These are phyloP conservation scores for Amiota communis DNA, from an alignment of 2,888 invertebrate genomes.

Conservation along the genomic window DNA sequence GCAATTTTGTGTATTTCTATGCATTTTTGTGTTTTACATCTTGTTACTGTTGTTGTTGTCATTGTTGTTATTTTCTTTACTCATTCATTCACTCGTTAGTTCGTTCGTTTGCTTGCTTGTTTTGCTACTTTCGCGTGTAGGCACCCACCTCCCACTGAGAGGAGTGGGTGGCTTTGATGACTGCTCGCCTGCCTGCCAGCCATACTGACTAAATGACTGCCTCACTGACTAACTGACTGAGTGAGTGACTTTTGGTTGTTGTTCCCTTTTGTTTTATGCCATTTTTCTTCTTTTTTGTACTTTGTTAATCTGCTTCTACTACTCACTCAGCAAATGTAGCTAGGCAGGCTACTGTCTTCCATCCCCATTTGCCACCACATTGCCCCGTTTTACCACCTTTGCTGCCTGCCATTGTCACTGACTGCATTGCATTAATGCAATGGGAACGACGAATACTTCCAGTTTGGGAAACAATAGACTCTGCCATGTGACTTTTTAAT, in stretches of 20 bases:
- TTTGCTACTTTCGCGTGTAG: constrained; percentile 14
- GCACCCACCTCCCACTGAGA: not conserved
- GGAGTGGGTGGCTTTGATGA: too few species aligned
- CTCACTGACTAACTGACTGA: constrained; percentile 4
- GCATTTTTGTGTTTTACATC: constrained; percentile 65
- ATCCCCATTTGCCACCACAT: too few species aligned
- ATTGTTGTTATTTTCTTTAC: constrained; percentile 16
- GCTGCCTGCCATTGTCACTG: not conserved
- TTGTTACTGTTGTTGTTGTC: constrained; percentile 16
- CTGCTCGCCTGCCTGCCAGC: not conserved
- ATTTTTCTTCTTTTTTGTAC: constrained; percentile 43
- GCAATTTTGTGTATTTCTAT: constrained; percentile 66
- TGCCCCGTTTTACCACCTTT: too few species aligned
- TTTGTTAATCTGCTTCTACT: not conserved
- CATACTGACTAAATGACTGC: constrained; percentile 12
- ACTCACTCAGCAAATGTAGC: constrained; percentile 16
- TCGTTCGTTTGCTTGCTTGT: not conserved
- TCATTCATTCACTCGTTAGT: constrained; percentile 9
- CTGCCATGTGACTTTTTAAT: constrained; percentile 33
- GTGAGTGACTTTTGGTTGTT: not conserved
- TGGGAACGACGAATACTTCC: constrained; percentile 43
- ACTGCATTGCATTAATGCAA: constrained; percentile 33
- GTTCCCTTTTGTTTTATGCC: constrained; percentile 44
- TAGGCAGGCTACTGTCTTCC: too few species aligned
- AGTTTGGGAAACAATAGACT: constrained; percentile 61